phyloP scores from a whole-genome alignment of 1,140 invertebrate species.

The Mamestra configurata region DNA sequence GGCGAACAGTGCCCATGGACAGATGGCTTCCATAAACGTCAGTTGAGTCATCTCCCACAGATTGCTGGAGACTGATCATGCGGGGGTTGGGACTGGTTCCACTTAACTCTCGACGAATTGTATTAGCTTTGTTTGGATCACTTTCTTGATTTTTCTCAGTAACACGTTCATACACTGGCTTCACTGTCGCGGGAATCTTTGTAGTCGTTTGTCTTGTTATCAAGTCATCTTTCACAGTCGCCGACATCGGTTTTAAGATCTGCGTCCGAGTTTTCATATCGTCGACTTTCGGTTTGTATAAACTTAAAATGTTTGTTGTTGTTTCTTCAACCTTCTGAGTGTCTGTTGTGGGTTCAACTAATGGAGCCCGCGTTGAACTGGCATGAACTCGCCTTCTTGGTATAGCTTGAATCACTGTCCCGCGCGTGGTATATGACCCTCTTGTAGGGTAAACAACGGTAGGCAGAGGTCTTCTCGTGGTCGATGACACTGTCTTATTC shows the following conservation, averaged over 20 bases:
- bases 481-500: constrained; percentile 84
- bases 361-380: constrained; percentile 61
- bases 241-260: constrained; percentile 72
- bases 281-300: constrained; percentile 75
- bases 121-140: constrained; percentile 73
- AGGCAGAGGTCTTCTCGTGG: constrained; percentile 82
- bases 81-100: constrained; percentile 82
- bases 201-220: constrained; percentile 78
- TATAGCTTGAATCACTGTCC: constrained; percentile 90
- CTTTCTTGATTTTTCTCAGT: constrained; percentile 82
- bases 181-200: constrained; percentile 77
- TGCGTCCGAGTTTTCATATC: constrained; percentile 76
- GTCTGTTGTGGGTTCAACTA: constrained; percentile 72
- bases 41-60: constrained; percentile 89
- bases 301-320: constrained; percentile 72
- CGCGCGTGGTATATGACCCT: constrained; percentile 83
- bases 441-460: constrained; percentile 86
- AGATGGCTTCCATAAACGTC: constrained; percentile 91
- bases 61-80: constrained; percentile 86
- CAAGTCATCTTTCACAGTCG: constrained; percentile 72
- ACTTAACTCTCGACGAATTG: constrained; percentile 88
- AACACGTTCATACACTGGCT: constrained; percentile 86
- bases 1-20: constrained; percentile 89
- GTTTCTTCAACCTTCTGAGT: constrained; percentile 75
- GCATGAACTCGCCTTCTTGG: constrained; percentile 84